Evolutionary conservation across 2,888 invertebrate species (phyloP).

Genomic region (Tinea pellionella): DNA sequence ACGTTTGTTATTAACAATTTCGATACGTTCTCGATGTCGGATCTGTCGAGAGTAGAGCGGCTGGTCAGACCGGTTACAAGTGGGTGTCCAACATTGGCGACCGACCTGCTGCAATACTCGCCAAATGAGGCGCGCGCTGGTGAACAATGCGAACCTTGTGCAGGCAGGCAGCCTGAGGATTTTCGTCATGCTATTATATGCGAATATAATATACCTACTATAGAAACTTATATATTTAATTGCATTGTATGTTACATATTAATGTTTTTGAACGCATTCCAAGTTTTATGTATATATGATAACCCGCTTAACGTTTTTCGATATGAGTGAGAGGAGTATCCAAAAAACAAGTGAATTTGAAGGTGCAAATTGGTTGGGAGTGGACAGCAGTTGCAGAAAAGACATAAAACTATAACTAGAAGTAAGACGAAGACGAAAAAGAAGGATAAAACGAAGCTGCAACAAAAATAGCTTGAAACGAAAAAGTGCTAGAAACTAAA

Average conservation of each 20-base stretch:
- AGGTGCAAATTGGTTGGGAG: too few relatives aligned
- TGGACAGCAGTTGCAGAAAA: too few relatives aligned
- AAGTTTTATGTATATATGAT: too few relatives aligned
- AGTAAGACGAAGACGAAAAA: too few relatives aligned
- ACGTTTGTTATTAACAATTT: neutral
- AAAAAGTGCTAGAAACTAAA: too few relatives aligned
- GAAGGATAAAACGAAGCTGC: too few relatives aligned
- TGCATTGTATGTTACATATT: neutral
- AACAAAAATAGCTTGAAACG: too few relatives aligned
- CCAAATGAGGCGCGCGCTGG: conserved; percentile 8
- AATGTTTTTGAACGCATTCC: neutral
- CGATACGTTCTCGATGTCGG: neutral
- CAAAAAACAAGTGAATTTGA: too few relatives aligned
- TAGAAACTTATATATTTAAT: neutral
- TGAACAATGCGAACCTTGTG: conserved; percentile 3
- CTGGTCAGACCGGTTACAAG: conserved; percentile 11
- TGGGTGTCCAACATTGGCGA: conserved; percentile 3
- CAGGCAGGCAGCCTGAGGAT: neutral
- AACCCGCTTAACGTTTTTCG: too few relatives aligned
- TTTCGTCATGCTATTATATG: conserved; percentile 9
- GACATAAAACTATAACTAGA: too few relatives aligned
- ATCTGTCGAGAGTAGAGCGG: neutral
- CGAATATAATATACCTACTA: neutral
- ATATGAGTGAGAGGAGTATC: too few relatives aligned
- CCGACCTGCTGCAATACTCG: conserved; percentile 8